Percentiles rank a stretch among this genome's conserved stretches.
Evolutionary conservation across 2,888 invertebrate species (phyloP).

Genomic region (Strigamia crassipes): DNA sequence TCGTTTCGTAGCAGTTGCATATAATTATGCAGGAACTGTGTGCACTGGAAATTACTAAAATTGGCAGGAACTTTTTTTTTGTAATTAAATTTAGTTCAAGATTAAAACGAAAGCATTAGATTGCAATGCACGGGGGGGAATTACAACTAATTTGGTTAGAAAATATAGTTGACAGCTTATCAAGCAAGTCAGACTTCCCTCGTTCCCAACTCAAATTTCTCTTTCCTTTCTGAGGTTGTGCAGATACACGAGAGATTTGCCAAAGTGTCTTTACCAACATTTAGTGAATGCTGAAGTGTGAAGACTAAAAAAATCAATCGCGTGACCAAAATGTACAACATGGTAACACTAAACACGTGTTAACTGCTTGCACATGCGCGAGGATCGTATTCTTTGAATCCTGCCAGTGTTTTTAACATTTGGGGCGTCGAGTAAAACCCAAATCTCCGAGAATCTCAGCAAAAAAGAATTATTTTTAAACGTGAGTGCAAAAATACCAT

Average conservation of each 20-base stretch:
- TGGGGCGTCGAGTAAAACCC: background rate
- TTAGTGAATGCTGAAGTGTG: background rate
- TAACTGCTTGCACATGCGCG: background rate
- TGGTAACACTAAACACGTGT: slow-evolving; percentile 2
- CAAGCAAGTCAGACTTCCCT: slow-evolving; percentile 4
- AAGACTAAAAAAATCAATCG: background rate
- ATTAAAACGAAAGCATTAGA: background rate
- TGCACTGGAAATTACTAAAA: background rate
- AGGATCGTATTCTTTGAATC: background rate
- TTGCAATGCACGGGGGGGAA: background rate
- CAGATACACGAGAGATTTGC: background rate
- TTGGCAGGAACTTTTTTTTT: background rate
- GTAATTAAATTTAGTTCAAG: background rate
- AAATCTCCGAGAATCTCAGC: background rate
- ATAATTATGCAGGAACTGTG: background rate
- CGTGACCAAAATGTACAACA: background rate
- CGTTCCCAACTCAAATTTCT: background rate
- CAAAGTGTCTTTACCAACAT: background rate
- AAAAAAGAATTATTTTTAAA: background rate
- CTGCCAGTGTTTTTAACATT: too few relatives aligned
- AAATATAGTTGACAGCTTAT: background rate
- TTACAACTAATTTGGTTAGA: background rate
- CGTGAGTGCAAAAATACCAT: background rate
- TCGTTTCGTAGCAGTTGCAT: background rate
- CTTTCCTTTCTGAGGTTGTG: background rate